Evolutionary conservation across 2,113 vertebrate species (phyloP), one percentile per base, ranked within the genome.

Genomic region (Gadus macrocephalus): DNA sequence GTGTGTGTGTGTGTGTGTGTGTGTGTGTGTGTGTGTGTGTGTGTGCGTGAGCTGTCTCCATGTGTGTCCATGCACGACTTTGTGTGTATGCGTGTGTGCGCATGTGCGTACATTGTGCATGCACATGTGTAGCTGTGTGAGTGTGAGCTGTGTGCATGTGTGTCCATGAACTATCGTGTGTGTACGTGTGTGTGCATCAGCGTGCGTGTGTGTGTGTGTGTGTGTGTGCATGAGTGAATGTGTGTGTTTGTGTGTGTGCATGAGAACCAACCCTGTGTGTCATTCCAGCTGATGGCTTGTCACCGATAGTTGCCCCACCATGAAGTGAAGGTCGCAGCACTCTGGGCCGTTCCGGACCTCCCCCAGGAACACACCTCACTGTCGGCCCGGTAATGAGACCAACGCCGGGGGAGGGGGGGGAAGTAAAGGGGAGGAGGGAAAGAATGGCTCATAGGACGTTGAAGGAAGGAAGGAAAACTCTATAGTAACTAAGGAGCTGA

Each of bases 321-420:
- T 81, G 81, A 84, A 81, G 73, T 71, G 72, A 91, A 90, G 89
- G 90, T 92, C 90, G 88, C 72, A 15, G 74, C 55, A 70, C 83
- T 86, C 80, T 67, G 77, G 76, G 80, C 87, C 87, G 89, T 88
- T 84, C n/a, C 85, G 80, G 78, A 77, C 71, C 81, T 83, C 83
- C 90, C 85, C 73, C 62, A 80, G 85, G 83, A 84, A 81, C 78
- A 80, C 78, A 73, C 77, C 66, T 58, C 76, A 83, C 82, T 80
- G 79, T 70, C 78, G 87, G 86, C 81, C 87, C 86, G 81, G 81
- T 88, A 90, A 91, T 86, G 88, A 88, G 86, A 84, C 12, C 85
- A 75, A 70, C 53, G 17, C 27, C 15, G 49, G 9, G 35, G 27
- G 68, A 53, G 20, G 11, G 60, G 60, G n/a, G 58, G n/a, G 61